These are phyloP conservation scores for Brachyopa scutellaris DNA, from an alignment of 2,888 invertebrate species.

Conservation along the genomic window DNA sequence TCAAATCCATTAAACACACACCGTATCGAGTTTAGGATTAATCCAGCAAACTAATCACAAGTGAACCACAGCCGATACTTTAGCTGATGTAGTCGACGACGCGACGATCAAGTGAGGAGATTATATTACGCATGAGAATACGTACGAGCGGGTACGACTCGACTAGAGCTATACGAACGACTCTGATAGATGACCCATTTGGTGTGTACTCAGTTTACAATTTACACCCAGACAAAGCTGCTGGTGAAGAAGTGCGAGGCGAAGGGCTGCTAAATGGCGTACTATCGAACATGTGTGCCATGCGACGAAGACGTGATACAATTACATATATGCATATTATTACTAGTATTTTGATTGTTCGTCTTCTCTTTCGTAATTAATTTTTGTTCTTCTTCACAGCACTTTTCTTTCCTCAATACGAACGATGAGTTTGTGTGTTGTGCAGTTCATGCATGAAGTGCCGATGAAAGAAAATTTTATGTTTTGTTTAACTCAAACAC, in stretches of 20 bases:
- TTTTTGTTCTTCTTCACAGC: not conserved
- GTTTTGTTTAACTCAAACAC: slow-evolving; percentile 29
- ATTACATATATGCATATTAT: slow-evolving; percentile 28
- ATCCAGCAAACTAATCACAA: slow-evolving; percentile 9
- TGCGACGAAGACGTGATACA: slow-evolving; percentile 47
- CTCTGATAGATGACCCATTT: slow-evolving; percentile 54
- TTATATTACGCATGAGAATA: slow-evolving; percentile 20
- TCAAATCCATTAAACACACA: slow-evolving; percentile 5
- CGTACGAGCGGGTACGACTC: no score
- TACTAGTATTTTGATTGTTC: not conserved
- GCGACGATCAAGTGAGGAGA: not conserved
- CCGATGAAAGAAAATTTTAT: slow-evolving; percentile 34
- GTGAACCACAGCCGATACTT: not conserved
- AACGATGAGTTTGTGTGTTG: no score
- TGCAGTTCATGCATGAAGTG: slow-evolving; percentile 16
- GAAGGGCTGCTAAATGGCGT: not conserved
- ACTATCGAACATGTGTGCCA: slow-evolving; percentile 39
- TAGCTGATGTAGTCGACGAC: no score
- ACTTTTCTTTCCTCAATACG: not conserved
- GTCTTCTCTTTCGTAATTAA: not conserved
- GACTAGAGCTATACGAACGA: slow-evolving; percentile 1
- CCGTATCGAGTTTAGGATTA: not conserved
- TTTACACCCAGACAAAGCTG: slow-evolving; percentile 1
- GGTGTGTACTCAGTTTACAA: slow-evolving; percentile 19
- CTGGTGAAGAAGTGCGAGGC: not conserved